These are phyloP conservation scores for Medauroidea extradentata DNA, from an alignment of 1,140 invertebrate species.

Conservation along the genomic window DNA sequence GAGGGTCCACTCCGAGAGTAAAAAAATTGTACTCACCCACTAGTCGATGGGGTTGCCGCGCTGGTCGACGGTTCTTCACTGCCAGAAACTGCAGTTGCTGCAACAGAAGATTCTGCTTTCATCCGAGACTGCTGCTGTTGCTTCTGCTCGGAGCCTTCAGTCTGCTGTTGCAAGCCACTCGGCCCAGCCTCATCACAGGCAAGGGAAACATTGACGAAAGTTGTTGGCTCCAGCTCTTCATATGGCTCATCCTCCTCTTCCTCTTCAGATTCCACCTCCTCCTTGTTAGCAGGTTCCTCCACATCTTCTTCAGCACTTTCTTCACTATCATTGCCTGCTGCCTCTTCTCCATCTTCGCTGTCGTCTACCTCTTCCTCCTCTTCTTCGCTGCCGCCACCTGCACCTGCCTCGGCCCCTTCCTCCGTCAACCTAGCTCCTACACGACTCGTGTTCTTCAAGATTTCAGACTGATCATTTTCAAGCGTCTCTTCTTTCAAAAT, in stretches of 20 bases:
- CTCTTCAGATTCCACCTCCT: conserved; percentile 24
- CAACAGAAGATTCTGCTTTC: conserved; percentile 39
- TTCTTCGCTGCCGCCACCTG: conserved; percentile 33
- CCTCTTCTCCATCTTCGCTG: conserved; percentile 7
- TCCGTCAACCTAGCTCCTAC: conserved; percentile 3
- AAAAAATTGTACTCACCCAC: conserved; percentile 13
- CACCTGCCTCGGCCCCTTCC: neutral
- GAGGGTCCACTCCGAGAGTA: neutral
- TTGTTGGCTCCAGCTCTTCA: conserved; percentile 39
- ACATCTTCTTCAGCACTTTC: conserved; percentile 46
- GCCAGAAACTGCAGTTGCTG: conserved; percentile 43
- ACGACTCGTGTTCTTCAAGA: neutral
- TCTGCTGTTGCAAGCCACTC: conserved; percentile 49
- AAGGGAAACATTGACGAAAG: conserved; percentile 47
- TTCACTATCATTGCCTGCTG: conserved; percentile 17
- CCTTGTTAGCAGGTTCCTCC: conserved; percentile 41
- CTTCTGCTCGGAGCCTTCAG: conserved; percentile 40
- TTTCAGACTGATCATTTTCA: conserved; percentile 8
- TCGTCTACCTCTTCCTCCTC: conserved; percentile 42
- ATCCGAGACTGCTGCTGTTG: conserved; percentile 42
- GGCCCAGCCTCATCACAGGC: conserved; percentile 51
- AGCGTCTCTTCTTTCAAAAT: conserved; percentile 10
- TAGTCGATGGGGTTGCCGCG: neutral
- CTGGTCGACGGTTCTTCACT: conserved; percentile 12
- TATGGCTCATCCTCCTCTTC: conserved; percentile 42